phyloP scores from a whole-genome alignment of 2,888 invertebrate genomes.

The Lithosia quadra region DNA sequence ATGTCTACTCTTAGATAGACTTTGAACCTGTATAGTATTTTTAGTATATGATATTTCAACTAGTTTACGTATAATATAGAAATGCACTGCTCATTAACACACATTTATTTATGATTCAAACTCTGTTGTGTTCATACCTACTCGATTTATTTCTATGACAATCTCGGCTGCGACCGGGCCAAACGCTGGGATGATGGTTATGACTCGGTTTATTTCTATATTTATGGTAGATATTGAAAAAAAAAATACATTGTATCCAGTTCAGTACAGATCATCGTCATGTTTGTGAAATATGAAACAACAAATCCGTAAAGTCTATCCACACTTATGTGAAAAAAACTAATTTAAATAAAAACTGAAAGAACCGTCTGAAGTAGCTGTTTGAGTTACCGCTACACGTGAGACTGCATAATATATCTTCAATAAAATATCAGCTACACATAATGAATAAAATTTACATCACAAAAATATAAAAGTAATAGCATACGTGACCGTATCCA shows the following conservation, averaged over 20 bases:
- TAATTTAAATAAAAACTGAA: conserved; percentile 4
- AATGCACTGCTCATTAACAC: neutral
- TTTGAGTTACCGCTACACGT: conserved; percentile 17
- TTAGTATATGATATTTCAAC: too few relatives aligned
- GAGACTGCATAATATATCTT: conserved; percentile 22
- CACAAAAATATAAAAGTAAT: conserved; percentile 23
- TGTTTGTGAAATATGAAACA: neutral
- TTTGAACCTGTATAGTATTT: too few relatives aligned
- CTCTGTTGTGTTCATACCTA: neutral
- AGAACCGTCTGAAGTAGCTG: conserved; percentile 19
- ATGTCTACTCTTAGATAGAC: too few relatives aligned
- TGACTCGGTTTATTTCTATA: too few relatives aligned
- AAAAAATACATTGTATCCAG: too few relatives aligned
- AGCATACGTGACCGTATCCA: conserved; percentile 52
- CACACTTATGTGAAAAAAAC: neutral
- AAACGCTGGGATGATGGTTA: too few relatives aligned
- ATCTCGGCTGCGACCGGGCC: too few relatives aligned
- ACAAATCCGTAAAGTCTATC: neutral
- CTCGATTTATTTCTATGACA: neutral
- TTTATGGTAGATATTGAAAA: too few relatives aligned
- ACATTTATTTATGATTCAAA: neutral
- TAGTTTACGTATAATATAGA: too few relatives aligned
- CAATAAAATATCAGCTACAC: conserved; percentile 8
- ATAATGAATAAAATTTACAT: conserved; percentile 37
- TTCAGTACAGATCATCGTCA: too few relatives aligned